Evolutionary conservation across 2,888 invertebrate genomes (phyloP).

Genomic region (Zaprionus lineosus): DNA sequence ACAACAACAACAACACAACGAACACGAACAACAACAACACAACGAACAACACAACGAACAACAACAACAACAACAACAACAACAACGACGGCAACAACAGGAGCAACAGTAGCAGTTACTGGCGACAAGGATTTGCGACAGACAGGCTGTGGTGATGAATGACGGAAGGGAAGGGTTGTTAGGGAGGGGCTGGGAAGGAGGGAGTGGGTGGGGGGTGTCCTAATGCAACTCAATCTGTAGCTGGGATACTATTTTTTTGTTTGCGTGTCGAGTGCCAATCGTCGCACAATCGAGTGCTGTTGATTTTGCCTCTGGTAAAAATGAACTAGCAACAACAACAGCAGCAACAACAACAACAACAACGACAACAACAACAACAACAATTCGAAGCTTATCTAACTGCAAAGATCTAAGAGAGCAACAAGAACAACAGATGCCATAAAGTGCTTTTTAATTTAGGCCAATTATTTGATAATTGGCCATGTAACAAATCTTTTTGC

Average conservation of each 20-base stretch:
- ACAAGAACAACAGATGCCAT: conserved; percentile 28
- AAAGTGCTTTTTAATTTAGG: conserved; percentile 57
- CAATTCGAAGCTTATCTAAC: no score
- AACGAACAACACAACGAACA: no score
- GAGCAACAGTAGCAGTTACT: no score
- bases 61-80: no score
- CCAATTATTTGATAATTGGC: conserved; percentile 62
- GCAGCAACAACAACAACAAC: conserved; percentile 29
- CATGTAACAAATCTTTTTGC: conserved; percentile 31
- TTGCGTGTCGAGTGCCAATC: conserved; percentile 44
- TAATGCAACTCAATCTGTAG: conserved; percentile 36
- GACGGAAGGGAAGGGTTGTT: no score
- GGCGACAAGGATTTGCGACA: no score
- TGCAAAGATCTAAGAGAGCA: no score
- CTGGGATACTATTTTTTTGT: conserved; percentile 7
- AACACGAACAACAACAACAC: no score
- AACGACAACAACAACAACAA: conserved; percentile 14
- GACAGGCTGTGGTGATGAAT: no score
- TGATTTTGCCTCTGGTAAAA: conserved; percentile 6
- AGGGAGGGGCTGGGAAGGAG: not conserved
- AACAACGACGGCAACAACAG: no score
- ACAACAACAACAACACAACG: not conserved
- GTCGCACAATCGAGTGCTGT: conserved; percentile 18
- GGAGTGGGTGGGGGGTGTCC: not conserved
- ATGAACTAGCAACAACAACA: not conserved